A percentile compares a stretch with the other conserved stretches of the same genome.
phyloP scores from a whole-genome alignment of 2,113 vertebrate genomes.

The Sebastes schlegelii region DNA sequence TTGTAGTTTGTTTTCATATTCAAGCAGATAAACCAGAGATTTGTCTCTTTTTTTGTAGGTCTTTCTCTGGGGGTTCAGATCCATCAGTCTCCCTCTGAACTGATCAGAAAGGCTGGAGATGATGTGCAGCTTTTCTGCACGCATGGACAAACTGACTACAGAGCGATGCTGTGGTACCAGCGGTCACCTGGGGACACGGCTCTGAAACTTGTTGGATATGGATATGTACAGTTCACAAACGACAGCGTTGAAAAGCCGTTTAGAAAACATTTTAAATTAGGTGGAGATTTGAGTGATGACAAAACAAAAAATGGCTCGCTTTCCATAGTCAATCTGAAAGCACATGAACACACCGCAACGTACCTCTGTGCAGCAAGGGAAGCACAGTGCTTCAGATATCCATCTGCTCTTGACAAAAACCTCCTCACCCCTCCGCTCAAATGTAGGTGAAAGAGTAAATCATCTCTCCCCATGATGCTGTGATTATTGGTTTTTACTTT shows the following conservation, averaged over 20 bases:
- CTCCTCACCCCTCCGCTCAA: neutral
- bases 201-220: constrained; percentile 17
- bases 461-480: neutral
- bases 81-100: constrained; percentile 50
- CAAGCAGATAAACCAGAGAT: neutral
- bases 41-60: constrained; percentile 10
- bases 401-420: constrained; percentile 55
- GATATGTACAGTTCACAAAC: neutral
- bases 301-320: constrained; percentile 5
- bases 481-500: neutral
- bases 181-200: too few relatives aligned
- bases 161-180: too few relatives aligned
- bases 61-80: constrained; percentile 34
- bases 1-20: neutral
- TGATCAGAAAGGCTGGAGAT: too few relatives aligned
- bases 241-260: constrained; percentile 27
- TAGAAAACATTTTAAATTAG: constrained; percentile 1
- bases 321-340: constrained; percentile 1
- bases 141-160: too few relatives aligned
- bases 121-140: too few relatives aligned
- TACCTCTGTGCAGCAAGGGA: constrained; percentile 67
- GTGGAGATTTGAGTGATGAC: constrained; percentile 37
- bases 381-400: constrained; percentile 56
- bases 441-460: neutral
- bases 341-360: constrained; percentile 30